Conservation (phyloP, 2,888 invertebrate genomes). For the Anodontia alba region DNA sequence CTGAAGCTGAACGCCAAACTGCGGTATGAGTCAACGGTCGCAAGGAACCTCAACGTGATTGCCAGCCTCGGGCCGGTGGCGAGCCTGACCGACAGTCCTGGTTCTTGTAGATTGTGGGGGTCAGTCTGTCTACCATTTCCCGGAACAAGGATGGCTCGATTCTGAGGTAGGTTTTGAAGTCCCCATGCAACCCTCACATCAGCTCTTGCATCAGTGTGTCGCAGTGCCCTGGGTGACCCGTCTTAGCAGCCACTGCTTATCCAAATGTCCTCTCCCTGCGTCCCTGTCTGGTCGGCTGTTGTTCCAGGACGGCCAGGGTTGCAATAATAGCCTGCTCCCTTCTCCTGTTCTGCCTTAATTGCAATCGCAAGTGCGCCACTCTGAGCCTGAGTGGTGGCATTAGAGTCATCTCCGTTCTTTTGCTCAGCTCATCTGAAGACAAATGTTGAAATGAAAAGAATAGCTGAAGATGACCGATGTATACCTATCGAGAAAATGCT, state of each 20-base stretch:
- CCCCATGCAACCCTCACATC: background rate
- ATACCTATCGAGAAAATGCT: too few relatives aligned
- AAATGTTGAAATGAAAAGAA: too few relatives aligned
- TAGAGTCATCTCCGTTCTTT: too few relatives aligned
- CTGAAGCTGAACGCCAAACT: constrained; percentile 8
- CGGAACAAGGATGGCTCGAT: background rate
- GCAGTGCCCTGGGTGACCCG: background rate
- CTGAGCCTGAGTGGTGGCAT: too few relatives aligned
- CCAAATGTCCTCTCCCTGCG: too few relatives aligned
- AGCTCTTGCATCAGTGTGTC: background rate
- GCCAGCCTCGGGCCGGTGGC: constrained; percentile 6
- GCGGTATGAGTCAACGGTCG: background rate
- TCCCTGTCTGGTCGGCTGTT: too few relatives aligned
- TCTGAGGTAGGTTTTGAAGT: background rate
- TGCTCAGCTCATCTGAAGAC: too few relatives aligned
- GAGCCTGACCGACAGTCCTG: constrained; percentile 12
- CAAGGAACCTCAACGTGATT: background rate
- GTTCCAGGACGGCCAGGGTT: too few relatives aligned
- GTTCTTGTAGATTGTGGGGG: background rate
- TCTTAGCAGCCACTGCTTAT: background rate
- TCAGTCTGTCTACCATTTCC: background rate
- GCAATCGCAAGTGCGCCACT: too few relatives aligned
- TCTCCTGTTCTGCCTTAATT: too few relatives aligned
- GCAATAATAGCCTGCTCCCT: too few relatives aligned
- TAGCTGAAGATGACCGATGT: too few relatives aligned